Conservation (phyloP, 2,797 vertebrate species). For the Myripristis jacobus region DNA sequence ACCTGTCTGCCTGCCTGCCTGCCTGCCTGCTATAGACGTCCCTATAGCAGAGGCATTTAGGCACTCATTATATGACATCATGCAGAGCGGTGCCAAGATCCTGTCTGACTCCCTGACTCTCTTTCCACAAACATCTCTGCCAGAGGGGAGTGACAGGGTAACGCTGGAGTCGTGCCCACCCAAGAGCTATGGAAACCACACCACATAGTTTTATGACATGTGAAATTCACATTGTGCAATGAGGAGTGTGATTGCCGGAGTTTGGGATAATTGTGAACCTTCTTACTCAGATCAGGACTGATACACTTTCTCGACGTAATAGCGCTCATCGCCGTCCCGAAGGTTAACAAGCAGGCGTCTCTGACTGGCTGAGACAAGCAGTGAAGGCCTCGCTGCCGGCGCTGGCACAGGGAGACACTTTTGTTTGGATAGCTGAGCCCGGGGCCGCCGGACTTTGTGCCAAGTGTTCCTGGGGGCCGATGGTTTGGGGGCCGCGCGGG, state of each 20-base stretch:
- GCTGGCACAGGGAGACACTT: conserved; percentile 23
- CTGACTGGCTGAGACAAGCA: conserved; percentile 26
- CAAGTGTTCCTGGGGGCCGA: conserved; percentile 35
- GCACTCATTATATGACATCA: conserved; percentile 79
- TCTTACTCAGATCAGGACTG: conserved; percentile 1
- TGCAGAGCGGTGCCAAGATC: conserved; percentile 57
- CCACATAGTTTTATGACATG: conserved; percentile 60
- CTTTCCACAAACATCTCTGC: conserved; percentile 56
- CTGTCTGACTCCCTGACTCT: conserved; percentile 61
- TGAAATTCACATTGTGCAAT: conserved; percentile 50
- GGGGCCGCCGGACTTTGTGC: conserved; percentile 25
- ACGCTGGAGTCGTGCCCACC: conserved; percentile 63
- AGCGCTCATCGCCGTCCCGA: neutral
- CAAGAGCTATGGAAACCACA: conserved; percentile 49
- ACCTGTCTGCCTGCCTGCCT: conserved; percentile 60
- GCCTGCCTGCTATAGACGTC: conserved; percentile 34
- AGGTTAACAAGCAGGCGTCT: conserved; percentile 44
- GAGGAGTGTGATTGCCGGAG: conserved; percentile 41
- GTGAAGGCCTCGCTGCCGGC: conserved; percentile 32
- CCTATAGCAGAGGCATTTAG: conserved; percentile 46
- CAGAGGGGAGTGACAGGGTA: conserved; percentile 52
- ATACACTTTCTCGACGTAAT: conserved; percentile 15
- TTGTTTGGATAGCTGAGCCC: conserved; percentile 66
- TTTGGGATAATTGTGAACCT: conserved; percentile 37
- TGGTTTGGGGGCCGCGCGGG: conserved; percentile 1